Percentiles rank a stretch among this genome's conserved stretches.
Evolutionary conservation across 1,140 invertebrate species (phyloP).

Genomic region (Drosophila prosaltans): DNA sequence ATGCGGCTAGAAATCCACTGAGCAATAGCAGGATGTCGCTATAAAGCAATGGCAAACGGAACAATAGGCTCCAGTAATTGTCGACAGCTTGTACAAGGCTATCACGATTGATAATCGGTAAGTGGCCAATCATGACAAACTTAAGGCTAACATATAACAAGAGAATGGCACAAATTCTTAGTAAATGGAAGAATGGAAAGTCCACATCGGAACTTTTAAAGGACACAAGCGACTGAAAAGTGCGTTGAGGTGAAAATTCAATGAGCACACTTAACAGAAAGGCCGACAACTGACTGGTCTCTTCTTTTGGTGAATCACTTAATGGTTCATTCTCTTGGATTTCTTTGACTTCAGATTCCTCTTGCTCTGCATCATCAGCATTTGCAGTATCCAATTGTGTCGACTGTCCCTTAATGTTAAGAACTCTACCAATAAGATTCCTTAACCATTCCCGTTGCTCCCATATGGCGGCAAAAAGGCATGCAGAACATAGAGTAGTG

Average conservation of each 20-base stretch:
- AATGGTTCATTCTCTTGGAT: neutral
- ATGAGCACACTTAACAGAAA: constrained; percentile 74
- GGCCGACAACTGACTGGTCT: neutral
- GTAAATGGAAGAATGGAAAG: constrained; percentile 85
- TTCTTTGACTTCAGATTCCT: neutral
- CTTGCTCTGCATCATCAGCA: neutral
- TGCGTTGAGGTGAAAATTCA: constrained; percentile 85
- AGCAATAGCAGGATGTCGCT: constrained; percentile 87
- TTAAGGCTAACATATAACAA: constrained; percentile 86
- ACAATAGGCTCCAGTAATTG: constrained; percentile 84
- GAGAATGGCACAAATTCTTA: constrained; percentile 85
- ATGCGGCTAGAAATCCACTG: constrained; percentile 87
- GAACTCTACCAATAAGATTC: neutral
- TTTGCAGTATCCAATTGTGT: neutral
- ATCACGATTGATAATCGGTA: constrained; percentile 86
- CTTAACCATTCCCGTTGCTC: constrained; percentile 46
- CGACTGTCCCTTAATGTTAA: neutral
- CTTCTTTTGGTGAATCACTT: neutral
- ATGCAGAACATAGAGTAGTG: constrained; percentile 8
- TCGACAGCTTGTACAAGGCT: constrained; percentile 86
- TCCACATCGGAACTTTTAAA: constrained; percentile 39
- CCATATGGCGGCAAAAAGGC: constrained; percentile 33
- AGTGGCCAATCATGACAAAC: constrained; percentile 85
- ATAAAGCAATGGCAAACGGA: constrained; percentile 86
- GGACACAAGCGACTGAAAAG: constrained; percentile 44